Conservation (phyloP, 2,113 vertebrate genomes). For the Triplophysa dalaica region DNA sequence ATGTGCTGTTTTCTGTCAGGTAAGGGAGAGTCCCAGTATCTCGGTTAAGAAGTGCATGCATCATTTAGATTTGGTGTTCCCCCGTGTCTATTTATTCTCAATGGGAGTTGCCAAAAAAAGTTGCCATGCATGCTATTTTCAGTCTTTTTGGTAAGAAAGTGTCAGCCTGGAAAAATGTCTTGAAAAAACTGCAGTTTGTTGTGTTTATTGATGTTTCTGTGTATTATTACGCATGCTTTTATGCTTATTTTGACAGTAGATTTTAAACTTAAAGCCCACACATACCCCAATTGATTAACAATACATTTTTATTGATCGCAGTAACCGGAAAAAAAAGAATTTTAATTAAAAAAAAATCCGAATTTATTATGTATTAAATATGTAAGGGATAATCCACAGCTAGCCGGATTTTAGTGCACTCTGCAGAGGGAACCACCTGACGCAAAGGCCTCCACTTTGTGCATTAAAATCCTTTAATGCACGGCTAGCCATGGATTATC, state of each 20-base stretch:
- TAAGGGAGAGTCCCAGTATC: slow-evolving; percentile 41
- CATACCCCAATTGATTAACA: no score
- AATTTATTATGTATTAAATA: no score
- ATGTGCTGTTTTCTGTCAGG: slow-evolving; percentile 34
- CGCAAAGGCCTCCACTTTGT: no score
- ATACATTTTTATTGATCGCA: no score
- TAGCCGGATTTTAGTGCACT: no score
- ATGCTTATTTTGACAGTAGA: not conserved
- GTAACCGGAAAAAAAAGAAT: no score
- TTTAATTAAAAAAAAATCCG: no score
- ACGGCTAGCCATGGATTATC: no score
- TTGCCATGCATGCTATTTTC: not conserved
- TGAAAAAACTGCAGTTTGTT: not conserved
- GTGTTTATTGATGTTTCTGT: not conserved
- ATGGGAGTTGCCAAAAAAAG: not conserved
- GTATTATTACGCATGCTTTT: not conserved
- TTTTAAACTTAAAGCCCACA: no score
- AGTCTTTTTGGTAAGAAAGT: not conserved
- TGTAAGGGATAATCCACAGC: no score
- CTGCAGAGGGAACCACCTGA: no score
- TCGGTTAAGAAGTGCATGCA: not conserved
- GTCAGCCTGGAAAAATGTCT: not conserved
- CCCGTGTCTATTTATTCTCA: slow-evolving; percentile 15
- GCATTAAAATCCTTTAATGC: no score
- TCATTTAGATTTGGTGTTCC: slow-evolving; percentile 20